These are phyloP conservation scores for Teinopalpus imperialis DNA, from an alignment of 2,888 invertebrate species.

Conservation along the genomic window DNA sequence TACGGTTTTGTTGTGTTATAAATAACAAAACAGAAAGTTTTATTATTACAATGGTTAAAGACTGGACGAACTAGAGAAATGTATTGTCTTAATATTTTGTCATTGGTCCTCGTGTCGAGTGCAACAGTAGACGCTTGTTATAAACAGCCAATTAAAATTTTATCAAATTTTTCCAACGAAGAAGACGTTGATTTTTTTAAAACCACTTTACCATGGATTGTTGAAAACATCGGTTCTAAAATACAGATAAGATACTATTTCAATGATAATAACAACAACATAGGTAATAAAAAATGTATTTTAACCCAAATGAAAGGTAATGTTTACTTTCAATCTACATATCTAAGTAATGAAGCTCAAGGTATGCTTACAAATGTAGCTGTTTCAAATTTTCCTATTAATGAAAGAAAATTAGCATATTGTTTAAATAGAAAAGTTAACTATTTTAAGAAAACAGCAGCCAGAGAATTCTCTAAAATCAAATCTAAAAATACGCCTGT, in stretches of 20 bases:
- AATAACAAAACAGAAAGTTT: neutral
- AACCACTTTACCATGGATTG: conserved; percentile 38
- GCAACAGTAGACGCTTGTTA: conserved; percentile 18
- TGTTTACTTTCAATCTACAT: conserved; percentile 31
- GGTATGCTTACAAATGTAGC: conserved; percentile 27
- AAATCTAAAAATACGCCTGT: conserved; percentile 29
- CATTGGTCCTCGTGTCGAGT: neutral
- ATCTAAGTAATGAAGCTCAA: conserved; percentile 30
- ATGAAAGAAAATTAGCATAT: conserved; percentile 20
- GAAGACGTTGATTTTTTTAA: conserved; percentile 38
- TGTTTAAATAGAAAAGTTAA: conserved; percentile 29
- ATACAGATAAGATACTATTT: conserved; percentile 37
- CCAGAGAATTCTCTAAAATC: conserved; percentile 26
- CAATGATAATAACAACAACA: conserved; percentile 32
- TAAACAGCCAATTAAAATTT: conserved; percentile 36
- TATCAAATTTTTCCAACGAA: conserved; percentile 36
- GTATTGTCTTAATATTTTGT: neutral
- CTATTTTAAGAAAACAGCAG: conserved; percentile 26
- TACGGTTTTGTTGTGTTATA: conserved; percentile 5
- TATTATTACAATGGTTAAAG: neutral
- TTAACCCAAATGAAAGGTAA: conserved; percentile 32
- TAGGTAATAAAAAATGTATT: conserved; percentile 35
- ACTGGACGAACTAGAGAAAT: conserved; percentile 1
- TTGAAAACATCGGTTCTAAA: conserved; percentile 37
- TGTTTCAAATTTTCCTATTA: conserved; percentile 24